These are phyloP conservation scores for Idaea aversata DNA, from an alignment of 2,888 invertebrate species.

Conservation along the genomic window DNA sequence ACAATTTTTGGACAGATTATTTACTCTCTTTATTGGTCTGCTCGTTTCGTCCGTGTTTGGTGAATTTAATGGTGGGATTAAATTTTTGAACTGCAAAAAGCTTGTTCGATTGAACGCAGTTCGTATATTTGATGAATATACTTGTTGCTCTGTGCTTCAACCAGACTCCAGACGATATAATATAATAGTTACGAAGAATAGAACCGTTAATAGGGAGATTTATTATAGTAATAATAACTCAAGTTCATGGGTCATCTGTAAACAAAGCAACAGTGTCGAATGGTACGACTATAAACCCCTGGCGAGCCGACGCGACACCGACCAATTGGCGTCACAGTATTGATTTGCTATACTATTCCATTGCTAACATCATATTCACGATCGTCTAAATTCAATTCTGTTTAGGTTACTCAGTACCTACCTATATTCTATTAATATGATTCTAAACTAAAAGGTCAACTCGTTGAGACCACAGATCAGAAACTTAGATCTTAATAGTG, in stretches of 20 bases:
- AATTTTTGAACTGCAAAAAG: neutral
- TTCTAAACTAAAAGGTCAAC: neutral
- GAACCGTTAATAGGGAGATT: neutral
- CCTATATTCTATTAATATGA: neutral
- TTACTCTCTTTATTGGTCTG: neutral
- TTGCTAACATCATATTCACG: constrained; percentile 41
- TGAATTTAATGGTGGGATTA: neutral
- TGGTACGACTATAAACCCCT: constrained; percentile 45
- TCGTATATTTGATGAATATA: neutral
- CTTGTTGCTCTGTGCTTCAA: neutral
- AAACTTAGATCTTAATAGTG: no score
- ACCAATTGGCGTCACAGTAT: constrained; percentile 67
- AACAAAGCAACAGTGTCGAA: constrained; percentile 48
- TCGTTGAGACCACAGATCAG: neutral
- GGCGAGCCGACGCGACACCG: constrained; percentile 47
- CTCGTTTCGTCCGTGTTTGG: neutral
- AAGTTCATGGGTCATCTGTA: constrained; percentile 16
- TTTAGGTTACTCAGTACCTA: neutral
- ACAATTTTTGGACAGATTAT: constrained; percentile 12
- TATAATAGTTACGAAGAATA: neutral
- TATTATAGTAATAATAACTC: neutral
- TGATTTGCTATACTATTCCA: constrained; percentile 56
- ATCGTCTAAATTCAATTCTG: neutral
- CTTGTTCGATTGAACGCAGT: neutral
- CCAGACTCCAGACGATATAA: neutral